These are phyloP conservation scores for Neoitamus cyanurus DNA, from an alignment of 2,888 invertebrate species.

Conservation along the genomic window DNA sequence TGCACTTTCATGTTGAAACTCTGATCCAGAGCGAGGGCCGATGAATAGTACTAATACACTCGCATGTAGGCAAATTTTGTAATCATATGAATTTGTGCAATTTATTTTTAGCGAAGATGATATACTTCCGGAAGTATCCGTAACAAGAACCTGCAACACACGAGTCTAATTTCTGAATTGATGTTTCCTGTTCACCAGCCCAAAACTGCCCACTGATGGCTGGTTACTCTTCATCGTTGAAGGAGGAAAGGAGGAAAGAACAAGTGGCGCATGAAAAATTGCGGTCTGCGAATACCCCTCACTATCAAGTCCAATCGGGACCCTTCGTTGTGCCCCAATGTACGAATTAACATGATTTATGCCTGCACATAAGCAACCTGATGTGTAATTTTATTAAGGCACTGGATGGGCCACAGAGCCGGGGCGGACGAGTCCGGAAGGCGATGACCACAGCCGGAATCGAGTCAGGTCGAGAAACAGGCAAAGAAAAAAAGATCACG, in stretches of 20 bases:
- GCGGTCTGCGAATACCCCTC: neutral
- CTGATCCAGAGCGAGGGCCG: no score
- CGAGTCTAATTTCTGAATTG: conserved; percentile 34
- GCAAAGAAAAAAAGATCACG: neutral
- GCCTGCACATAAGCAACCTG: conserved; percentile 18
- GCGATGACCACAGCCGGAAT: conserved; percentile 4
- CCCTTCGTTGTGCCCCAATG: conserved; percentile 36
- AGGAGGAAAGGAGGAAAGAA: neutral
- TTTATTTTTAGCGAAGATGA: no score
- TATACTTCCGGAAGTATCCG: conserved; percentile 10
- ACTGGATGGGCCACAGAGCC: neutral
- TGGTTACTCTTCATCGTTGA: neutral
- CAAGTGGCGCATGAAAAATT: conserved; percentile 42
- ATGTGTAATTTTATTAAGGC: conserved; percentile 44
- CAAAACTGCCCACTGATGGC: neutral
- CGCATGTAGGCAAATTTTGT: no score
- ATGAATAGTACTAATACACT: no score
- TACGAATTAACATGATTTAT: conserved; percentile 46
- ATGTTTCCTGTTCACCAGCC: conserved; percentile 33
- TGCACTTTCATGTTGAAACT: no score
- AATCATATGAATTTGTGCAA: no score
- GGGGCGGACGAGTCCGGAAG: neutral
- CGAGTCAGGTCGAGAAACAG: neutral
- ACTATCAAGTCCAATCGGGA: conserved; percentile 22
- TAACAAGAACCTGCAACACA: neutral